Conservation (phyloP, 1,140 invertebrate species). For the Drosophila equinoxialis region DNA sequence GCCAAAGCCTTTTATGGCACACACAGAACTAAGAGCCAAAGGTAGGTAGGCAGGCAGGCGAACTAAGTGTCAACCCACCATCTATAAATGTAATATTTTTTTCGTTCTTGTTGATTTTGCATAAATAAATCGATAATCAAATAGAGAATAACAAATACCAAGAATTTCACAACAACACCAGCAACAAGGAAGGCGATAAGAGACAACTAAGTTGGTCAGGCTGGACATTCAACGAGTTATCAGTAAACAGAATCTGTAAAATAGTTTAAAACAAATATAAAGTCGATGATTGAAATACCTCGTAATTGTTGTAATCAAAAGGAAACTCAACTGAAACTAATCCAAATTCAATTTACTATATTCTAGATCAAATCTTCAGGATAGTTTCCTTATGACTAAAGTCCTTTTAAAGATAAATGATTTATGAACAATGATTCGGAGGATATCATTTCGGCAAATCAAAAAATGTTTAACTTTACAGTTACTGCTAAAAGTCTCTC, state of each 20-base stretch:
- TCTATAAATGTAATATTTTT: conserved; percentile 25
- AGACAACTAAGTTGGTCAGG: conserved; percentile 18
- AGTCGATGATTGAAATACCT: neutral
- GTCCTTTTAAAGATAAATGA: no score
- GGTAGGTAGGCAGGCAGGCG: conserved; percentile 5
- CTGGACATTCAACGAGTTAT: conserved; percentile 34
- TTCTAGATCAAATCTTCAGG: no score
- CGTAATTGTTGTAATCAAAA: neutral
- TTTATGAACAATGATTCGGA: no score
- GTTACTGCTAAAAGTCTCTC: neutral
- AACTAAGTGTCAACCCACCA: conserved; percentile 15
- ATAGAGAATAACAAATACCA: conserved; percentile 23
- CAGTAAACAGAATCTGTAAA: neutral
- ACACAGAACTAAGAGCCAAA: conserved; percentile 24
- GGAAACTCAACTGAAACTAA: neutral
- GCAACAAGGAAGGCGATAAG: conserved; percentile 3
- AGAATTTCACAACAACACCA: conserved; percentile 14
- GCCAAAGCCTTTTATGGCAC: conserved; percentile 44
- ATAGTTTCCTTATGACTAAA: no score
- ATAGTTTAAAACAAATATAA: neutral
- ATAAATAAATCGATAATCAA: conserved; percentile 25
- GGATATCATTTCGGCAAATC: no score
- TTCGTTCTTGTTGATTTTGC: conserved; percentile 4
- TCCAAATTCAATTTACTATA: neutral
- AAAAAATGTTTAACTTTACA: neutral